Conservation (phyloP, 2,113 vertebrate species). For the Promerops cafer region DNA sequence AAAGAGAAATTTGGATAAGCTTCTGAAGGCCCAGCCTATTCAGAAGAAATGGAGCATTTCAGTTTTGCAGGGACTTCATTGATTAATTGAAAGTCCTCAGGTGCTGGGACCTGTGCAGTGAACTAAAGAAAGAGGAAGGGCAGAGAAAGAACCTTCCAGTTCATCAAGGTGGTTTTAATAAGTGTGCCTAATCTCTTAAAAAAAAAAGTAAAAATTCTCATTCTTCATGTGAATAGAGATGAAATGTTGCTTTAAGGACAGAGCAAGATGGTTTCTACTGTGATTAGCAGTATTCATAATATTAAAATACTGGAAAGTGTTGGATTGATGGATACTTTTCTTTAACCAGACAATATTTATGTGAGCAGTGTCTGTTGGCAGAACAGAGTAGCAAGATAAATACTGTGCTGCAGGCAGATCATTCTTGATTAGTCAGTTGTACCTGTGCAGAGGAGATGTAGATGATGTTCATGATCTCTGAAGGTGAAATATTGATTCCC, state of each 20-base stretch:
- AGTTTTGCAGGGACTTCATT: not conserved
- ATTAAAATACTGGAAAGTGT: no score
- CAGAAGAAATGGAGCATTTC: not conserved
- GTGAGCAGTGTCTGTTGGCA: not conserved
- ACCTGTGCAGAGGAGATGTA: not conserved
- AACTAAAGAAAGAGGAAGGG: not conserved
- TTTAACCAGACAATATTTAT: not conserved
- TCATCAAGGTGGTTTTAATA: not conserved
- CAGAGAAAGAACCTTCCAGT: not conserved
- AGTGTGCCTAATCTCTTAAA: rapidly evolving
- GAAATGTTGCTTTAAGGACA: rapidly evolving
- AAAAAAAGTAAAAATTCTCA: not conserved
- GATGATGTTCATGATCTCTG: not conserved
- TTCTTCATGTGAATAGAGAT: not conserved
- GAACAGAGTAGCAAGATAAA: not conserved
- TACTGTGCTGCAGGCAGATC: rapidly evolving
- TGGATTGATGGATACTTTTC: not conserved
- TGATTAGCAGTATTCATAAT: not conserved
- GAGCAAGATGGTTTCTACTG: not conserved
- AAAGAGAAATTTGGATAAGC: not conserved
- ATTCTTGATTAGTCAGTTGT: not conserved
- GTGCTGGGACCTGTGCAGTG: not conserved
- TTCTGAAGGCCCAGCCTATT: not conserved
- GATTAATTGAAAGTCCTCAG: not conserved
- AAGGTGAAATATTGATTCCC: not conserved